Percentiles rank a stretch among this genome's conserved stretches.
phyloP scores from a whole-genome alignment of 2,113 vertebrate species.

The Aspiorhynchus laticeps region DNA sequence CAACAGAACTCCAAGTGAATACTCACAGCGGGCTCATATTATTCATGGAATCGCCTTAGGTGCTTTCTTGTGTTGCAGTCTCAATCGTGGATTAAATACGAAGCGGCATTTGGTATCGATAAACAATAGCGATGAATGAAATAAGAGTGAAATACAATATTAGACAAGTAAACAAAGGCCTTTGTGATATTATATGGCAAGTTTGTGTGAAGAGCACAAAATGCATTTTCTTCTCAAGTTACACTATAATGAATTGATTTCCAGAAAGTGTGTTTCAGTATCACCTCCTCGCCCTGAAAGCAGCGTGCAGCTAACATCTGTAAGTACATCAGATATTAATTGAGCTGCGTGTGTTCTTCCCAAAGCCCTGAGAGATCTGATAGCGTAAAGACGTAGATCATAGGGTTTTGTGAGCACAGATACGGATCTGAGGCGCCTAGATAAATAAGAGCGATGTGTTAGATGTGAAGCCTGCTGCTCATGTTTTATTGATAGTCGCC shows the following conservation, averaged over 20 bases:
- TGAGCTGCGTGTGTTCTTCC: slow-evolving; percentile 9
- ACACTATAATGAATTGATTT: slow-evolving; percentile 52
- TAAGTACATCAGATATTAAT: slow-evolving; percentile 46
- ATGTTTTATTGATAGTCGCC: slow-evolving; percentile 59
- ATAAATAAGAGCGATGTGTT: slow-evolving; percentile 57
- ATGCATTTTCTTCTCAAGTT: slow-evolving; percentile 8
- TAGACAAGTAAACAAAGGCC: neutral
- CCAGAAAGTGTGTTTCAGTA: slow-evolving; percentile 35
- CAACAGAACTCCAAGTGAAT: neutral
- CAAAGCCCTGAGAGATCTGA: slow-evolving; percentile 51
- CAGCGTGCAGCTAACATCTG: neutral
- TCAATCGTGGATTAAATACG: neutral
- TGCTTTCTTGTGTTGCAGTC: neutral
- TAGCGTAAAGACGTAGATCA: slow-evolving; percentile 56
- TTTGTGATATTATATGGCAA: neutral
- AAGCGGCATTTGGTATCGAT: neutral
- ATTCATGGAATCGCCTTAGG: neutral
- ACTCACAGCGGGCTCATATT: neutral
- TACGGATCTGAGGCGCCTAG: slow-evolving; percentile 46
- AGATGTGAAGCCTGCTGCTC: slow-evolving; percentile 42
- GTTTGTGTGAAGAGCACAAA: neutral
- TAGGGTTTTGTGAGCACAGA: slow-evolving; percentile 49
- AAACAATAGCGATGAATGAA: neutral
- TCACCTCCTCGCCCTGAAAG: slow-evolving; percentile 12
- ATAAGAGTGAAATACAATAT: slow-evolving; percentile 7